Base-by-base conservation (phyloP, 1,140 invertebrate genomes). In the Reticulitermes speratus region DNA sequence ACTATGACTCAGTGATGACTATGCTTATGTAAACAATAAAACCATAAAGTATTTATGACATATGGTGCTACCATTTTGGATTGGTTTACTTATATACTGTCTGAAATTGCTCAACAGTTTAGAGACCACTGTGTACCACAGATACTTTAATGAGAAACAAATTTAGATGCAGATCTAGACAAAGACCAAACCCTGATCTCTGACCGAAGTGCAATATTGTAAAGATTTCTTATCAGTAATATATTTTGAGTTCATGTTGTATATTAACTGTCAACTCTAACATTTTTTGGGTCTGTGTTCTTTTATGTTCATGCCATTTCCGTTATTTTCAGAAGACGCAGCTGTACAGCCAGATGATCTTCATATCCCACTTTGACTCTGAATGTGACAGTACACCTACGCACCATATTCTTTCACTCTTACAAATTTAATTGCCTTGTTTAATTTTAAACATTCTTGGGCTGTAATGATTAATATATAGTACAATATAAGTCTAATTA, bases 41-140 rank as follows among this genome's bases (percentile, higher is more conserved):
- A 38, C 38, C 38, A 48, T 9, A 48, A 48, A 48, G 9, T 9
- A 48, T 48, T 48, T 48, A 48, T 48, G 9, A 16, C 7, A 48
- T 48, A 48, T 48, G 52, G 52, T 55, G 52, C 52, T 55, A 55
- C 19, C 19, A 21, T 55, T 55, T 55, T 55, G 52, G 52, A 5
- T 16, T 21, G 19, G 14, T 55, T 55, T 55, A 21, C 3, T 19
- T 55, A 21, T 0, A 55, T 16, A 21, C 52, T 55, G 52, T 65
- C 59, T 65, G 14, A 75, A 75, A 75, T 75, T 75, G 65, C 65
- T 75, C 65, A 75, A 75, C 65, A 30, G 65, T n/a, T 75, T 75
- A 30, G 65, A 30, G 65, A 75, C 65, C 25, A 75, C 5, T 75
- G 65, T 30, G 65, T 55, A 75, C 25, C n/a, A 75, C 65, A 75